phyloP scores from a whole-genome alignment of 1,140 invertebrate genomes.

The Diachasmimorpha longicaudata region DNA sequence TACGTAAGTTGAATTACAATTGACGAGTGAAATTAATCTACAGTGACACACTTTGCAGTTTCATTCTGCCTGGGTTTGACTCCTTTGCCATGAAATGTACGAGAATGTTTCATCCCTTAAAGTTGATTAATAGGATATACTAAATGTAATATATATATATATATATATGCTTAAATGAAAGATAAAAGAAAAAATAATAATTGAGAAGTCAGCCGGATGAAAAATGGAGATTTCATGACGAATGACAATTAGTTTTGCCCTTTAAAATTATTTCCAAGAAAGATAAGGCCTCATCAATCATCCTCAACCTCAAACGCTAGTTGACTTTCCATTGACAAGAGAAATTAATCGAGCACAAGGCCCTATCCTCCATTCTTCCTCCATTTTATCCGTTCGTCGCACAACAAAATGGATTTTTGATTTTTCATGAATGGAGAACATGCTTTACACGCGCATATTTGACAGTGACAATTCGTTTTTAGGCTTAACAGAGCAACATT shows the following conservation, averaged over 20 bases:
- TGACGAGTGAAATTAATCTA: slow-evolving; percentile 6
- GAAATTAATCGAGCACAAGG: background rate
- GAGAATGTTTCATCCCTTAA: too few species aligned
- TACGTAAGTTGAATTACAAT: background rate
- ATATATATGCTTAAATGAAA: too few species aligned
- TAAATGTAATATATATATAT: too few species aligned
- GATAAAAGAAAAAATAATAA: too few species aligned
- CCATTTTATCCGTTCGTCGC: background rate
- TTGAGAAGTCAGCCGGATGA: too few species aligned
- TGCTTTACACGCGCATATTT: background rate
- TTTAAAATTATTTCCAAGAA: too few species aligned
- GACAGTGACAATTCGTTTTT: background rate
- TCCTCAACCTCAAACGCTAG: background rate
- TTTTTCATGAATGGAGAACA: background rate
- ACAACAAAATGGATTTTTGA: background rate
- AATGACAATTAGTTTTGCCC: too few species aligned
- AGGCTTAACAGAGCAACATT: background rate
- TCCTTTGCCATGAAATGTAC: too few species aligned
- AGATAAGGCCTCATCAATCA: background rate
- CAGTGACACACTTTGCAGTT: background rate
- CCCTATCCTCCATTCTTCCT: background rate
- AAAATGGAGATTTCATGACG: too few species aligned
- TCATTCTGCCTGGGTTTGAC: background rate
- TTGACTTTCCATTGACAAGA: background rate
- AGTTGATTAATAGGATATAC: too few species aligned